These are phyloP conservation scores for Mesocentrotus franciscanus DNA, from an alignment of 53 echinoderm and acorn worm species.

Conservation along the genomic window DNA sequence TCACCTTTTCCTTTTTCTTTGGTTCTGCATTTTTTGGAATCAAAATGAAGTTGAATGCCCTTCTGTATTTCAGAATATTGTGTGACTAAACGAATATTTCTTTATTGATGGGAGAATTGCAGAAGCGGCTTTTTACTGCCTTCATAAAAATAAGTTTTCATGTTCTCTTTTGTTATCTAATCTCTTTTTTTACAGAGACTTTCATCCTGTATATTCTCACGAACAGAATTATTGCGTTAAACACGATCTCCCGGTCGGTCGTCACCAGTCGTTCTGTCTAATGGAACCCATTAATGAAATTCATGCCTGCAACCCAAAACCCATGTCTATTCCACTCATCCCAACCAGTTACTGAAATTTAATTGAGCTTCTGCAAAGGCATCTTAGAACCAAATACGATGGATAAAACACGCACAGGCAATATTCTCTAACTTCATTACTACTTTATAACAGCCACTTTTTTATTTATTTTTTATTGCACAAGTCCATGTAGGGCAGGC, in stretches of 20 bases:
- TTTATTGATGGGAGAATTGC: neutral
- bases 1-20: neutral
- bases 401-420: slow-evolving; percentile 17
- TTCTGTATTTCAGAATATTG: neutral
- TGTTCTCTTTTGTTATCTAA: neutral
- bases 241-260: neutral
- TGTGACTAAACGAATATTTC: neutral
- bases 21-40: neutral
- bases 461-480: slow-evolving; percentile 14
- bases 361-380: slow-evolving; percentile 1
- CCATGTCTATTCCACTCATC: neutral
- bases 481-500: neutral
- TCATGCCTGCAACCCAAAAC: slow-evolving; percentile 23
- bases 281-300: slow-evolving; percentile 42
- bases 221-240: neutral
- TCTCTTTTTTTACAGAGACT: neutral
- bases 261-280: slow-evolving; percentile 15
- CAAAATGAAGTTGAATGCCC: neutral
- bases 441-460: neutral
- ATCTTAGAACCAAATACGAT: neutral
- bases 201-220: neutral
- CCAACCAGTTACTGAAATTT: slow-evolving; percentile 5
- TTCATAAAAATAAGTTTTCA: neutral
- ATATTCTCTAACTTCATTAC: neutral
- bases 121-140: neutral